Evolutionary conservation across 2,888 invertebrate species (phyloP).

Genomic region (Dynastes hyllus): DNA sequence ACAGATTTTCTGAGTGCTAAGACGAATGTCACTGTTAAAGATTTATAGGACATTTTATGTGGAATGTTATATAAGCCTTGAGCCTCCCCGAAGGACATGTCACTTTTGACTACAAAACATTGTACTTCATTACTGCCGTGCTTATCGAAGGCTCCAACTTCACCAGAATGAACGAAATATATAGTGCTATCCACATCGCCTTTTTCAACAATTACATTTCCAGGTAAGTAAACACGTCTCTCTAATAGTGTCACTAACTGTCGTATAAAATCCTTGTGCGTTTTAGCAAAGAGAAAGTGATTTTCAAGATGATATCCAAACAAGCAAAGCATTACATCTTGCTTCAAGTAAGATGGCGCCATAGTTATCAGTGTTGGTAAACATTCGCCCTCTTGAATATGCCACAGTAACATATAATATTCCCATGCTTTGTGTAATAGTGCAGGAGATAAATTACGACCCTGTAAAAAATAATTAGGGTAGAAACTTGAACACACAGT

Average conservation of each 20-base stretch:
- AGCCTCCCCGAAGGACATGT: constrained; percentile 59
- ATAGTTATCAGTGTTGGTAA: constrained; percentile 62
- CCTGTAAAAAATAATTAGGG: constrained; percentile 49
- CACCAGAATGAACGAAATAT: constrained; percentile 74
- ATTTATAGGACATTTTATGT: constrained; percentile 56
- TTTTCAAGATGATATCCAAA: constrained; percentile 72
- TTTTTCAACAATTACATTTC: constrained; percentile 73
- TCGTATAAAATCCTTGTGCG: constrained; percentile 72
- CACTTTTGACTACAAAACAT: constrained; percentile 46
- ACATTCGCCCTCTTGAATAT: constrained; percentile 73
- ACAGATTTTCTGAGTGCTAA: constrained; percentile 54
- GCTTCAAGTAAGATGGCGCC: constrained; percentile 57
- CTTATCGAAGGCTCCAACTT: constrained; percentile 65
- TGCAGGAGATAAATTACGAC: constrained; percentile 57
- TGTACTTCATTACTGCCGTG: constrained; percentile 44
- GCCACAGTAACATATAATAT: constrained; percentile 73
- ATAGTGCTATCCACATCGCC: constrained; percentile 74
- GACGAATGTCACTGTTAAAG: constrained; percentile 56
- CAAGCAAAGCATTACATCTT: constrained; percentile 72
- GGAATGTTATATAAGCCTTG: constrained; percentile 57
- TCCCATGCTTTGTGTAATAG: constrained; percentile 73
- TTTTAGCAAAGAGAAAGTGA: constrained; percentile 72
- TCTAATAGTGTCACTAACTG: constrained; percentile 73
- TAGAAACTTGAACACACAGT: not conserved
- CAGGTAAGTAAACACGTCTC: constrained; percentile 72